Evolutionary conservation across 1,140 invertebrate genomes (phyloP).

Genomic region (Caenorhabditis brenneri): DNA sequence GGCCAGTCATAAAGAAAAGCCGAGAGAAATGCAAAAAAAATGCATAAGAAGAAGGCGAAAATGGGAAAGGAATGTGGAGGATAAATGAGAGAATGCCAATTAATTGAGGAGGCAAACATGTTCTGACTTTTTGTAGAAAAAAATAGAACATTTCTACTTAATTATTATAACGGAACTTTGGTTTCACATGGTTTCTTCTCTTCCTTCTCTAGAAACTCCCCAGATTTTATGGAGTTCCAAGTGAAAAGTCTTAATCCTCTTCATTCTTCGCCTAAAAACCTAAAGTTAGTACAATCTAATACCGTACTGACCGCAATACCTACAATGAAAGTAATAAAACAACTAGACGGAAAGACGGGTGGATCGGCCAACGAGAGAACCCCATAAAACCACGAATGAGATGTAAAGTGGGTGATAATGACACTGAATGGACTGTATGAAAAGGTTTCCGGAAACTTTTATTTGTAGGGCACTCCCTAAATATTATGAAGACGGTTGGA

Average conservation of each 20-base stretch:
- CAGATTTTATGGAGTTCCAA: no score
- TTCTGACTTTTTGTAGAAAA: no score
- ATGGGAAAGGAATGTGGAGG: conserved; percentile 37
- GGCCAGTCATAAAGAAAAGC: neutral
- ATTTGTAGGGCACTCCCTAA: neutral
- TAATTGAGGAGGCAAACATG: conserved; percentile 9
- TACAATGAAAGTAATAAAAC: conserved; percentile 4
- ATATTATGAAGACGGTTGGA: no score
- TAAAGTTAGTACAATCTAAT: neutral
- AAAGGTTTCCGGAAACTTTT: neutral
- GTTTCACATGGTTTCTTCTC: no score
- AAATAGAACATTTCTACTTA: no score
- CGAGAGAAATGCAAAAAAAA: neutral
- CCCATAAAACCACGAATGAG: neutral
- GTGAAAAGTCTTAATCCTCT: no score
- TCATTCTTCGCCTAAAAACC: neutral
- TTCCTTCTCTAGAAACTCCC: no score
- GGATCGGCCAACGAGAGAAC: neutral
- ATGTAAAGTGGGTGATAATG: conserved; percentile 14
- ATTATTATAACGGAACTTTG: no score
- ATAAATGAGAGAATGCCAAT: neutral
- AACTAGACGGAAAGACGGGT: neutral
- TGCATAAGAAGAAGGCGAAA: neutral
- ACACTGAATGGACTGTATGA: no score
- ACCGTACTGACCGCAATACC: neutral